Percentiles rank a stretch among this genome's conserved stretches.
These are phyloP conservation scores for Struthio camelus DNA, from an alignment of 2,113 vertebrate genomes.

Conservation along the genomic window DNA sequence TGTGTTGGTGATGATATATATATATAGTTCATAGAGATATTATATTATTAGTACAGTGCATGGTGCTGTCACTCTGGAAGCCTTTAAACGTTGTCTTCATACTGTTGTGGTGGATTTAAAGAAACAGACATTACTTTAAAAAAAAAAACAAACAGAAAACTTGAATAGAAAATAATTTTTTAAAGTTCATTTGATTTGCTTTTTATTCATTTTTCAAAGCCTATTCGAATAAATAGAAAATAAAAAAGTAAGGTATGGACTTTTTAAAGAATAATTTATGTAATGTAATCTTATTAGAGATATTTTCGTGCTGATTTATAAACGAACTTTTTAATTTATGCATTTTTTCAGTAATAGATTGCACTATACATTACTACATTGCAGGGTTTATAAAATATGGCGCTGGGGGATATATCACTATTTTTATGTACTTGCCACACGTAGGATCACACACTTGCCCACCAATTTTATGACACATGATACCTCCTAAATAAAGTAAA, in stretches of 20 bases:
- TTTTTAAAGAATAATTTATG: slow-evolving; percentile 77
- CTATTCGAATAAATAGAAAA: slow-evolving; percentile 71
- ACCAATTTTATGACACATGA: slow-evolving; percentile 70
- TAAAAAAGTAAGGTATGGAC: slow-evolving; percentile 58
- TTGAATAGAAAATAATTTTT: slow-evolving; percentile 78
- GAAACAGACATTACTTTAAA: slow-evolving; percentile 64
- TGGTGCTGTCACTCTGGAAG: slow-evolving; percentile 85
- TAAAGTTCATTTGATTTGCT: slow-evolving; percentile 66
- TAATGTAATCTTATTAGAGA: slow-evolving; percentile 70
- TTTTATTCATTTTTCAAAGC: slow-evolving; percentile 67
- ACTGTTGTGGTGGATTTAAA: slow-evolving; percentile 65
- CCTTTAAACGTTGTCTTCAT: slow-evolving; percentile 76
- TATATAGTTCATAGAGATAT: slow-evolving; percentile 76
- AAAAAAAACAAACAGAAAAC: slow-evolving; percentile 70
- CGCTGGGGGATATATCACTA: slow-evolving; percentile 70
- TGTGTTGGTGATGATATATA: slow-evolving; percentile 72
- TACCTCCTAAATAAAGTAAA: slow-evolving; percentile 66
- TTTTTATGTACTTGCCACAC: slow-evolving; percentile 77
- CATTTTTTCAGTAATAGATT: slow-evolving; percentile 76
- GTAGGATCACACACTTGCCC: slow-evolving; percentile 60
- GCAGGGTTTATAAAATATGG: slow-evolving; percentile 78
- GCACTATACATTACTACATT: slow-evolving; percentile 80
- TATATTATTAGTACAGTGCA: slow-evolving; percentile 86
- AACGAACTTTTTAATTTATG: slow-evolving; percentile 79
- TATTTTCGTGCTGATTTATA: slow-evolving; percentile 76